phyloP scores from a whole-genome alignment of 2,113 vertebrate species.

The Triplophysa siluroides region DNA sequence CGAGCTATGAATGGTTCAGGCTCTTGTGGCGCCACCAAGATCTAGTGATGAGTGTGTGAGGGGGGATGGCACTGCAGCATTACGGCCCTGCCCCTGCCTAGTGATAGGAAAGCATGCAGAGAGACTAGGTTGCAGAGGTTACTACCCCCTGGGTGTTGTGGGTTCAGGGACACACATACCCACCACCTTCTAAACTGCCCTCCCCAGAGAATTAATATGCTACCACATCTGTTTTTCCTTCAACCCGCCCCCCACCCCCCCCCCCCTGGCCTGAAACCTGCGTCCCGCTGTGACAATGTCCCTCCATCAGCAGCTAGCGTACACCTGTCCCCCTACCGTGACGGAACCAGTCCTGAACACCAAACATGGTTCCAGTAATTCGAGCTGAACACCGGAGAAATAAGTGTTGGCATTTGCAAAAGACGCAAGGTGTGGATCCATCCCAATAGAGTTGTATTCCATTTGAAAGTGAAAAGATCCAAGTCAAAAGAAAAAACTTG shows the following conservation, averaged over 20 bases:
- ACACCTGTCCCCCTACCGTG: constrained; percentile 43
- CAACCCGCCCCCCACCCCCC: constrained; percentile 59
- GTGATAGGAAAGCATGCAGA: constrained; percentile 53
- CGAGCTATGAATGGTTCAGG: constrained; percentile 29
- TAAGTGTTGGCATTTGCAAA: constrained; percentile 45
- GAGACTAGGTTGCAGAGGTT: too few relatives aligned
- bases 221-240: constrained; percentile 67
- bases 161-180: constrained; percentile 72
- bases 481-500: not conserved
- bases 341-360: constrained; percentile 64
- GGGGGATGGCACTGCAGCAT: constrained; percentile 80
- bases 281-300: constrained; percentile 58
- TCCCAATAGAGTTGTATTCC: constrained; percentile 65
- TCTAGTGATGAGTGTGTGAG: constrained; percentile 61
- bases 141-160: constrained; percentile 65
- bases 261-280: constrained; percentile 60
- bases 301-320: constrained; percentile 51
- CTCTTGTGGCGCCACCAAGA: constrained; percentile 26
- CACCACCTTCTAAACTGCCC: constrained; percentile 52
- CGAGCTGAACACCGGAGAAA: constrained; percentile 50
- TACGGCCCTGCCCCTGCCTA: constrained; percentile 65
- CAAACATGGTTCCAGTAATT: constrained; percentile 60
- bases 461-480: constrained; percentile 44
- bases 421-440: constrained; percentile 32
- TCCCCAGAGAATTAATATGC: constrained; percentile 64